Evolutionary conservation across 2,113 vertebrate genomes (phyloP).

Genomic region (Redunca redunca): DNA sequence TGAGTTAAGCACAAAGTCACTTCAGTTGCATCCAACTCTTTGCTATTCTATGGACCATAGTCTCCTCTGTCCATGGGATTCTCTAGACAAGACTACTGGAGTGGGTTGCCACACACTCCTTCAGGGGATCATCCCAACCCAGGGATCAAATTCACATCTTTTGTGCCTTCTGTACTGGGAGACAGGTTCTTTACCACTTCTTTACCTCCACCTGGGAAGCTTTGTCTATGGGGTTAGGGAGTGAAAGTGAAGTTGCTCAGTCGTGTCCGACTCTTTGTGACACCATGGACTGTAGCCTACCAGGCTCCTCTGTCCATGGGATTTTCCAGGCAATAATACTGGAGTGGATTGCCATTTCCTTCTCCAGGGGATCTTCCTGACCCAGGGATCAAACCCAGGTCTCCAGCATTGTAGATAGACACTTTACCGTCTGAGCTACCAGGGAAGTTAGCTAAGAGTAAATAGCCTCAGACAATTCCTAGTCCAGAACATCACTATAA

Average conservation of each 20-base stretch:
- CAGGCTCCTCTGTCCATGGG: no score
- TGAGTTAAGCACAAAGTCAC: not conserved
- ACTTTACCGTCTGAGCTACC: no score
- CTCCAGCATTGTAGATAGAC: no score
- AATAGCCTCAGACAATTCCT: not conserved
- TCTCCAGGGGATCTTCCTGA: no score
- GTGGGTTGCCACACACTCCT: not conserved
- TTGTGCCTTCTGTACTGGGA: not conserved
- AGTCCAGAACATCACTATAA: not conserved
- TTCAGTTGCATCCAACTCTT: not conserved
- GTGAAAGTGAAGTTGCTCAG: no score
- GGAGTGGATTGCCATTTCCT: no score
- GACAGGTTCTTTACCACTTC: not conserved
- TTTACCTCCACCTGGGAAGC: not conserved
- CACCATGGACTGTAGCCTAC: no score
- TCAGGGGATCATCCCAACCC: not conserved
- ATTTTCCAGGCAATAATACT: no score
- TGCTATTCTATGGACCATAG: not conserved
- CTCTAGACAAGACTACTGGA: not conserved
- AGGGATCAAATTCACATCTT: not conserved
- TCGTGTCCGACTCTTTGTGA: accelerated
- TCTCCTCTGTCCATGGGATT: not conserved
- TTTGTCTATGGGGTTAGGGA: not conserved
- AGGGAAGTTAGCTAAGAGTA: not conserved
- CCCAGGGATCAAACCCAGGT: no score